These are phyloP conservation scores for Hesperophylax magnus DNA, from an alignment of 1,140 invertebrate genomes.

Conservation along the genomic window DNA sequence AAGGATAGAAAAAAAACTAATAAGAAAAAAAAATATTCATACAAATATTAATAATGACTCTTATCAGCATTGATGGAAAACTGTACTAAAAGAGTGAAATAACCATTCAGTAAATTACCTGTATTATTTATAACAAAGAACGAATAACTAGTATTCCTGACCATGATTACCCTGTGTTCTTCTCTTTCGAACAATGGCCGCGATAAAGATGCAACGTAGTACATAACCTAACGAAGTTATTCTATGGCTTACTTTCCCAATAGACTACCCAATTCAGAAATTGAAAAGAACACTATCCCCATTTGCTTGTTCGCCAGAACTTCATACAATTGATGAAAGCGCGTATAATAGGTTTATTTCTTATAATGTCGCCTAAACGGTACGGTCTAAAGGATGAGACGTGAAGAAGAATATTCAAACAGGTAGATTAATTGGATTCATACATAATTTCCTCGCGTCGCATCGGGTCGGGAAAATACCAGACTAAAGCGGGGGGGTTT, in stretches of 20 bases:
- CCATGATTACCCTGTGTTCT: too few relatives aligned
- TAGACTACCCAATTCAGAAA: not conserved
- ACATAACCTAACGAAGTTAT: not conserved
- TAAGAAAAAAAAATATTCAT: too few relatives aligned
- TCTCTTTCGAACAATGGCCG: not conserved
- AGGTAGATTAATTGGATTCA: not conserved
- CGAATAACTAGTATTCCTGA: too few relatives aligned
- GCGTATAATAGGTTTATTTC: not conserved
- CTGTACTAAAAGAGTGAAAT: too few relatives aligned
- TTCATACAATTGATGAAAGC: constrained; percentile 5
- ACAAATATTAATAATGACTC: too few relatives aligned
- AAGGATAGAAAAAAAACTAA: too few relatives aligned
- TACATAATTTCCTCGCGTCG: too few relatives aligned
- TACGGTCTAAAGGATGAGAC: not conserved
- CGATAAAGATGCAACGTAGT: not conserved
- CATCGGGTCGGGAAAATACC: too few relatives aligned
- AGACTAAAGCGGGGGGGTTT: too few relatives aligned
- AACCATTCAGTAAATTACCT: too few relatives aligned
- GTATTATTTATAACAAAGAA: too few relatives aligned
- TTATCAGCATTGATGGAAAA: too few relatives aligned
- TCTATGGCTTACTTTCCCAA: not conserved
- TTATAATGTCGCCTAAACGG: constrained; percentile 3
- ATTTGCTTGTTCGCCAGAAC: not conserved
- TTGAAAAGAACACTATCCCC: constrained; percentile 21
- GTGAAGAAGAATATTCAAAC: constrained; percentile 1